These are phyloP conservation scores for Gymnoscelis rufifasciata DNA, from an alignment of 2,888 invertebrate species.

Conservation along the genomic window DNA sequence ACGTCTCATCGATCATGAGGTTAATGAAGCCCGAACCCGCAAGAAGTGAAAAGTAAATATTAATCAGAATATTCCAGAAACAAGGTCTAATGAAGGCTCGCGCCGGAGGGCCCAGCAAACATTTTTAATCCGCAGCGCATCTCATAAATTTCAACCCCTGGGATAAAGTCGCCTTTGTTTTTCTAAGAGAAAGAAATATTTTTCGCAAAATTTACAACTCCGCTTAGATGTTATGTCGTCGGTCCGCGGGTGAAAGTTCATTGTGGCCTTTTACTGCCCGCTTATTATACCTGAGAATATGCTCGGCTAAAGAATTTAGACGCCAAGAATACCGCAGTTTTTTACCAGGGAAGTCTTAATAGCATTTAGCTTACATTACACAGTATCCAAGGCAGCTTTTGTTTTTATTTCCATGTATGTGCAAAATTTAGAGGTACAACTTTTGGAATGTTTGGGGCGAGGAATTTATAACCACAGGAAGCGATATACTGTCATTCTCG, in stretches of 20 bases:
- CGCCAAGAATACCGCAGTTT: neutral
- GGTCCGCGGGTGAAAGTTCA: slow-evolving; percentile 34
- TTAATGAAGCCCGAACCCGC: slow-evolving; percentile 59
- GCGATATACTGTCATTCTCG: no score
- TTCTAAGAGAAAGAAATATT: slow-evolving; percentile 65
- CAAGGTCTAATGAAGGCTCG: slow-evolving; percentile 66
- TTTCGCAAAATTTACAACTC: slow-evolving; percentile 62
- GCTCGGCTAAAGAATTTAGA: slow-evolving; percentile 14
- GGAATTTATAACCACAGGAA: no score
- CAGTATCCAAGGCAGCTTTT: no score
- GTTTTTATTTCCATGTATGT: no score
- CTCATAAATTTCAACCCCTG: slow-evolving; percentile 70
- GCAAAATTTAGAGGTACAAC: no score
- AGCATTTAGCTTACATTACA: neutral
- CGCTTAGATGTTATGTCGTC: slow-evolving; percentile 50
- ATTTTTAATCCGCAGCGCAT: slow-evolving; percentile 75
- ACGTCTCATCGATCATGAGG: slow-evolving; percentile 42
- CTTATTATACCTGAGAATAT: slow-evolving; percentile 44
- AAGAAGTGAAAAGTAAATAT: slow-evolving; percentile 73
- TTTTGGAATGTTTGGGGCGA: no score
- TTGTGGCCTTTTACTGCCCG: slow-evolving; percentile 41
- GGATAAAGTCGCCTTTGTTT: slow-evolving; percentile 70
- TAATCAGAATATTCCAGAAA: slow-evolving; percentile 69
- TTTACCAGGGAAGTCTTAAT: neutral
- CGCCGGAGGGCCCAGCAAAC: slow-evolving; percentile 69